Percentiles rank a stretch among this genome's conserved stretches.
phyloP scores from a whole-genome alignment of 2,113 vertebrate genomes.

The Bucco capensis region DNA sequence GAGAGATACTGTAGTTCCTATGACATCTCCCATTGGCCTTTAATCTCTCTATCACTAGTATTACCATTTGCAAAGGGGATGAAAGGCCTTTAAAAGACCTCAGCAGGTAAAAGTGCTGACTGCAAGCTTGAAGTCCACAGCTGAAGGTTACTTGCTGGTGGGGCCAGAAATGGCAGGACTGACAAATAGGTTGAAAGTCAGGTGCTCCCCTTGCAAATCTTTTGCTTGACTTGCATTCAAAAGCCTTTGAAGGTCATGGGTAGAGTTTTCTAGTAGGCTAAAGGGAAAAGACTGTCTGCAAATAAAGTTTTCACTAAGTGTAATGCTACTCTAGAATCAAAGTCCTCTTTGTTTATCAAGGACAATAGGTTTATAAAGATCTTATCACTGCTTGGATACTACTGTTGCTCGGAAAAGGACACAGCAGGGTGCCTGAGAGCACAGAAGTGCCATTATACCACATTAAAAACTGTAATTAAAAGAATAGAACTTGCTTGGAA shows the following conservation, averaged over 20 bases:
- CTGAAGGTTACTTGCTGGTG: not conserved
- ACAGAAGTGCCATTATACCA: not conserved
- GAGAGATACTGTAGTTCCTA: not conserved
- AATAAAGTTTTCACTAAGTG: not conserved
- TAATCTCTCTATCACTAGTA: not conserved
- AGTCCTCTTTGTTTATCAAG: slow-evolving; percentile 46
- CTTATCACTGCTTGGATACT: not conserved
- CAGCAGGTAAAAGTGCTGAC: not conserved
- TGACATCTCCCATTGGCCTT: not conserved
- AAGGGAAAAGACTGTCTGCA: not conserved
- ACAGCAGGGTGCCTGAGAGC: not conserved
- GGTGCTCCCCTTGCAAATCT: not conserved
- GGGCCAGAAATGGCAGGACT: not conserved
- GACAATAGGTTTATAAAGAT: slow-evolving; percentile 25
- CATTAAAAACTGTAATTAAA: not conserved
- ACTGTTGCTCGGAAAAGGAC: not conserved
- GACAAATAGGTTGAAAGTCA: slow-evolving; percentile 5
- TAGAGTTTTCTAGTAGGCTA: not conserved
- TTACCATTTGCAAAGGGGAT: not conserved
- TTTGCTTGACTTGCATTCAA: not conserved
- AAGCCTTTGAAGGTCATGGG: slow-evolving; percentile 38
- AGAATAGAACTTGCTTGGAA: not conserved
- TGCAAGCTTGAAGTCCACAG: not conserved
- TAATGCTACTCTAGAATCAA: slow-evolving; percentile 26
- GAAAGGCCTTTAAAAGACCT: slow-evolving; percentile 14